phyloP scores from a whole-genome alignment of 2,113 vertebrate genomes.

The Oncorhynchus nerka region DNA sequence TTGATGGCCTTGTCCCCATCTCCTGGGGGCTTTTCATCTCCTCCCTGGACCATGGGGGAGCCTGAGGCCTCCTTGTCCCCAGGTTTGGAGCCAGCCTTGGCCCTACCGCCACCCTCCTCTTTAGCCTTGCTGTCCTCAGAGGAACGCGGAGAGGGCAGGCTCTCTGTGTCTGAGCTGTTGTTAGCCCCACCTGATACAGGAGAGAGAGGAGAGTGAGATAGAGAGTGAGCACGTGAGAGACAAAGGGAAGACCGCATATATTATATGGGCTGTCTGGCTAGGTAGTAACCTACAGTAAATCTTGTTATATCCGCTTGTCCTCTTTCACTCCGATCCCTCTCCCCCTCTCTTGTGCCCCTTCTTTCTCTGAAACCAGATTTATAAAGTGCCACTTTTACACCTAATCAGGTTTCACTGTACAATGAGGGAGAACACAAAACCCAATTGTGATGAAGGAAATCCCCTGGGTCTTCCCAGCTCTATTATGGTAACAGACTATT shows the following conservation, averaged over 20 bases:
- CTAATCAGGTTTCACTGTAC: constrained; percentile 57
- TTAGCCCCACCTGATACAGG: constrained; percentile 80
- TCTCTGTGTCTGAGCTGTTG: constrained; percentile 97
- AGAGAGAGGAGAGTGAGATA: constrained; percentile 12
- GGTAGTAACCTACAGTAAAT: constrained; percentile 17
- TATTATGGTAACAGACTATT: constrained; percentile 26
- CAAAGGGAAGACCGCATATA: not conserved
- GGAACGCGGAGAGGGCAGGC: constrained; percentile 87
- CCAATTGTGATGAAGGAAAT: constrained; percentile 54
- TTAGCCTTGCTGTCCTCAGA: constrained; percentile 82
- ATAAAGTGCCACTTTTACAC: constrained; percentile 50
- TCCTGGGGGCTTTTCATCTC: constrained; percentile 61
- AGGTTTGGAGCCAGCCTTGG: constrained; percentile 53
- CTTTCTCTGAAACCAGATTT: constrained; percentile 47
- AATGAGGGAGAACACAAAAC: constrained; percentile 60
- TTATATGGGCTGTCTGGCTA: no score
- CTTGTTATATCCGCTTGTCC: constrained; percentile 27
- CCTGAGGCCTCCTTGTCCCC: constrained; percentile 61
- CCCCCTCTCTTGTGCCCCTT: not conserved
- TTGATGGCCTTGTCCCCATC: constrained; percentile 64
- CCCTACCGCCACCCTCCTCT: constrained; percentile 57
- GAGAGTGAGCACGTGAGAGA: constrained; percentile 7
- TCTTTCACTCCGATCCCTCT: constrained; percentile 10
- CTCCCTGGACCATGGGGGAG: constrained; percentile 55
- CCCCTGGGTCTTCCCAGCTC: constrained; percentile 31